Conservation (phyloP, 2,888 invertebrate species). For the Ornithoptera priamus region DNA sequence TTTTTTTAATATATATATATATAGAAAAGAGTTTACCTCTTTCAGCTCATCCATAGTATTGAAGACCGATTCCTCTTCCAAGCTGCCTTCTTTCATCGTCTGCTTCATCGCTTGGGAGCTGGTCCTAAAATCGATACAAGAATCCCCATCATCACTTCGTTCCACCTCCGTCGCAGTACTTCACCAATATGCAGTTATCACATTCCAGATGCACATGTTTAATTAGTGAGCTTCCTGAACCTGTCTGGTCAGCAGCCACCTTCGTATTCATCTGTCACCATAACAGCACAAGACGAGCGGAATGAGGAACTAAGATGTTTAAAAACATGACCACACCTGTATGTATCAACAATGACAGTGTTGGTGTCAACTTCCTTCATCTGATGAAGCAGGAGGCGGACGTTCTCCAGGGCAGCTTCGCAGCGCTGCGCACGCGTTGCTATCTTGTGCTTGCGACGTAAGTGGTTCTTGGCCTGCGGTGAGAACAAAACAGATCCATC, state of each 20-base stretch:
- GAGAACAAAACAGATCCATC: no score
- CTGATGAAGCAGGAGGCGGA: slow-evolving; percentile 56
- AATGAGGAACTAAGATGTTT: no score
- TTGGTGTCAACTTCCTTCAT: slow-evolving; percentile 59
- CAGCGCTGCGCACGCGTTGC: slow-evolving; percentile 67
- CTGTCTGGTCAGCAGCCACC: no score
- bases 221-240: no score
- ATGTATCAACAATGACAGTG: slow-evolving; percentile 62
- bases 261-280: no score
- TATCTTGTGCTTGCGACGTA: slow-evolving; percentile 81
- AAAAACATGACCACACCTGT: slow-evolving; percentile 48
- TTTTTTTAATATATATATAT: no score
- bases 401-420: slow-evolving; percentile 61
- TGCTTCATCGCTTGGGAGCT: slow-evolving; percentile 85
- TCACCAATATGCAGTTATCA: no score
- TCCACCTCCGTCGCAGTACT: no score
- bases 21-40: slow-evolving; percentile 72
- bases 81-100: slow-evolving; percentile 80
- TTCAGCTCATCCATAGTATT: slow-evolving; percentile 87
- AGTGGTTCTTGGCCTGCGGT: slow-evolving; percentile 79
- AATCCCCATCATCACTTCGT: not conserved
- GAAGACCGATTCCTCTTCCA: slow-evolving; percentile 84
- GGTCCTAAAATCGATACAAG: slow-evolving; percentile 70
- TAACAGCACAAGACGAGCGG: no score
- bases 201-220: no score